Base-by-base conservation (phyloP, 1,140 invertebrate species). In the Apis laboriosa region DNA sequence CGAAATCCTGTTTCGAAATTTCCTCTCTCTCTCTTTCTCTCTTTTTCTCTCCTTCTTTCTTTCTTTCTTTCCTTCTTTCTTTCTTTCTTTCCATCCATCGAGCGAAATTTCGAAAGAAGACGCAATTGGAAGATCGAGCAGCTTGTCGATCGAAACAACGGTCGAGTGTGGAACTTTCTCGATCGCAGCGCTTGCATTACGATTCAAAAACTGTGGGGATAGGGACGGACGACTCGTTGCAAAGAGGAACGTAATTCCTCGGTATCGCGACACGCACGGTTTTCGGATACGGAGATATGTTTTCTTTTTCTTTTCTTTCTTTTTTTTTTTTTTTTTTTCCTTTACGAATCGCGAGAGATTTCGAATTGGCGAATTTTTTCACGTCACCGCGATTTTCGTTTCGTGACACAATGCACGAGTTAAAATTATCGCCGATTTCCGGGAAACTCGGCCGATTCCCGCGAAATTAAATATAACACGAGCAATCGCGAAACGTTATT, bases 341-440 rank as follows among this genome's bases (percentile, higher is more conserved):
- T 63, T 64, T 4, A 34, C 2, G 34, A 34, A 34, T 34, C 28
- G 12, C 28, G 49, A 60, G 34, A 56, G 55, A 76, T 80, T 71
- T 70, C 17, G 67, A 34, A 34, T 79, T 66, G 15, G 72, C 15
- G 71, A 85, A 86, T 86, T 78, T 60, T 85, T 74, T 77, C 85
- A 78, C 83, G 85, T 85, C 56, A 85, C 74, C 28, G 5, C 43
- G n/a, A 73, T 51, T 34, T 4, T 34, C 34, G 78, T 43, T 64
- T 71, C 78, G 78, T 73, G 78, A 80, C 78, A 49, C 49, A 2
- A 51, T 24, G 56, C 60, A 49, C 19, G 70, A 73, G 34, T 34
- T 3, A 34, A 63, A 80, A 64, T 56, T 21, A 24, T 53, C 11
- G 66, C 11, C 24, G 9, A 28, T 34, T 49, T 8, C 58, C 53